phyloP scores from a whole-genome alignment of 2,113 vertebrate species.

The Brevimyrus niger region DNA sequence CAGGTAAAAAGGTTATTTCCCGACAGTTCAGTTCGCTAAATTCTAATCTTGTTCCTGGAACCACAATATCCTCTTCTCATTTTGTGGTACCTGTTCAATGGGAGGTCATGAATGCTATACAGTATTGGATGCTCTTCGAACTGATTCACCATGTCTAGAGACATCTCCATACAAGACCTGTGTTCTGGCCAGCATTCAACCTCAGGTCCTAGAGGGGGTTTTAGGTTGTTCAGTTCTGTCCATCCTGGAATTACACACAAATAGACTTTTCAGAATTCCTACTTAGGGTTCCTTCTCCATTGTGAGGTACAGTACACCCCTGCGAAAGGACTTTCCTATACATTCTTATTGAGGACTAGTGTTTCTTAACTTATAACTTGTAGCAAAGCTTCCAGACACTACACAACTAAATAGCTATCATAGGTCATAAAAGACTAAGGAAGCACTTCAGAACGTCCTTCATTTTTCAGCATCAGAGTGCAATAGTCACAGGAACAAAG shows the following conservation, averaged over 20 bases:
- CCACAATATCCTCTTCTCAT: neutral
- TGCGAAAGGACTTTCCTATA: neutral
- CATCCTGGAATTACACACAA: neutral
- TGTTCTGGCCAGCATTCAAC: neutral
- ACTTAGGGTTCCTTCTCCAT: neutral
- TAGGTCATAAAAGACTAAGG: neutral
- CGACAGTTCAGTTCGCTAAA: neutral
- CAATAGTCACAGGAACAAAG: neutral
- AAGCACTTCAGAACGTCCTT: neutral
- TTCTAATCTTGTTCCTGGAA: neutral
- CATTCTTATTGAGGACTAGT: neutral
- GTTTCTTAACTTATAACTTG: neutral
- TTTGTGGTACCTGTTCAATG: neutral
- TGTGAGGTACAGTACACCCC: neutral
- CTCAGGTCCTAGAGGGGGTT: neutral
- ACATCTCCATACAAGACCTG: neutral
- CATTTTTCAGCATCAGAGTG: neutral
- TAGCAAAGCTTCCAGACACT: neutral
- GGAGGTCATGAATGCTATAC: neutral
- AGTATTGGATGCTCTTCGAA: neutral
- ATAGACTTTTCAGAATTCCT: neutral
- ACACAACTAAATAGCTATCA: neutral
- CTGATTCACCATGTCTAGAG: neutral
- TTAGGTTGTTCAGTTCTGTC: too few species aligned
- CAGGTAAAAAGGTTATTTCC: neutral